Percentiles rank a stretch among this genome's conserved stretches.
Evolutionary conservation across 2,888 invertebrate species (phyloP).

Genomic region (Ophioninae sp.): DNA sequence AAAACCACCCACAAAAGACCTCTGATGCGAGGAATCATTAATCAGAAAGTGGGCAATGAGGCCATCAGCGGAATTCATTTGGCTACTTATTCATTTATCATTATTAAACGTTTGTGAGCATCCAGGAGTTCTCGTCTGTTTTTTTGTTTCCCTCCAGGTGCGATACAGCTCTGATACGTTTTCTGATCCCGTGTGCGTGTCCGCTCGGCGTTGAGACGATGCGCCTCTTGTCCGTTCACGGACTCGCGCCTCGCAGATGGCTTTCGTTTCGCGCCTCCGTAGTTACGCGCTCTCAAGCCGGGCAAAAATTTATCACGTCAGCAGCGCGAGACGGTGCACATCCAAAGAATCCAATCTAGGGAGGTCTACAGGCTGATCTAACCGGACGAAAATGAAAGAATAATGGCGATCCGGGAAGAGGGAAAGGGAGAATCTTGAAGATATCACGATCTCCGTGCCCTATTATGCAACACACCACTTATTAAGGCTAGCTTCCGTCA

Average conservation of each 20-base stretch:
- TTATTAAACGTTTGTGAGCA: constrained; percentile 73
- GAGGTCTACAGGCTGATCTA: constrained; percentile 28
- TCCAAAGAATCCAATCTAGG: constrained; percentile 35
- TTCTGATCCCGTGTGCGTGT: constrained; percentile 40
- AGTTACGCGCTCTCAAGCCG: constrained; percentile 57
- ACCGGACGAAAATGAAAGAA: constrained; percentile 11
- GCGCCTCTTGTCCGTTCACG: constrained; percentile 57
- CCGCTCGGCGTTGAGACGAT: constrained; percentile 37
- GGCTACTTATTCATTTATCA: constrained; percentile 80
- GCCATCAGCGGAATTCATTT: constrained; percentile 77
- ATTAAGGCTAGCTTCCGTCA: no score
- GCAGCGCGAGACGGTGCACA: constrained; percentile 7
- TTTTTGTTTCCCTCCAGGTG: constrained; percentile 62
- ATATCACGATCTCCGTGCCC: neutral
- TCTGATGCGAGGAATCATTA: constrained; percentile 70
- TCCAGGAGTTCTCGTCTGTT: constrained; percentile 64
- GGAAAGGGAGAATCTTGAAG: constrained; percentile 19
- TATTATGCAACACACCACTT: constrained; percentile 18
- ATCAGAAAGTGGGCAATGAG: constrained; percentile 76
- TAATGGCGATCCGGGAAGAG: neutral
- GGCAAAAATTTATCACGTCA: constrained; percentile 49
- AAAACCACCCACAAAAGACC: constrained; percentile 59
- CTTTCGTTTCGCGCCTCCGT: constrained; percentile 67
- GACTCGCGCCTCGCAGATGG: constrained; percentile 65
- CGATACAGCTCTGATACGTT: constrained; percentile 41